Evolutionary conservation across 2,113 vertebrate species (phyloP).

Genomic region (Eolophus roseicapilla): DNA sequence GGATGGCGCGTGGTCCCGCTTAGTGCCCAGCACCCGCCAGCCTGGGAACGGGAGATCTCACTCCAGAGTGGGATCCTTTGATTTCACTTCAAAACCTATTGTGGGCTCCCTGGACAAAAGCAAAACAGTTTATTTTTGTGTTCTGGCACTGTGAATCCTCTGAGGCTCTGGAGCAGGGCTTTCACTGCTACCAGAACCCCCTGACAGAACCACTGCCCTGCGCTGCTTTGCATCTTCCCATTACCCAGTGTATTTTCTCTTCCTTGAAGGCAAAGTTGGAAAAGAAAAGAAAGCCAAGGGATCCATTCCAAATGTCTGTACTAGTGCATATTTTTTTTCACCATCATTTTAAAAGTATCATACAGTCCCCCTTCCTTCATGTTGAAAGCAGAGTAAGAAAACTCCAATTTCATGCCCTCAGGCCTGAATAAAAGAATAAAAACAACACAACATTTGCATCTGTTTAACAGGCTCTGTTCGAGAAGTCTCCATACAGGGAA

Average conservation of each 20-base stretch:
- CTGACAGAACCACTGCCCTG: background rate
- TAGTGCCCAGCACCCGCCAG: background rate
- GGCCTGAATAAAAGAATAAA: conserved; percentile 76
- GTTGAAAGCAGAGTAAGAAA: conserved; percentile 70
- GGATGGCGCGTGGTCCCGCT: background rate
- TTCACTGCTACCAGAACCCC: background rate
- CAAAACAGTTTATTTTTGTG: conserved; percentile 13
- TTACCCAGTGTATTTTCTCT: conserved; percentile 30
- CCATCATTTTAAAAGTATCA: conserved; percentile 59
- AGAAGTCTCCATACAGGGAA: conserved; percentile 53
- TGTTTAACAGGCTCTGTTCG: conserved; percentile 72
- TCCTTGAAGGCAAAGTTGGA: conserved; percentile 2
- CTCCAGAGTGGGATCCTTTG: background rate
- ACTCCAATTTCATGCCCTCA: conserved; percentile 73
- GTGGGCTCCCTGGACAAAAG: background rate
- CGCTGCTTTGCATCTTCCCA: background rate
- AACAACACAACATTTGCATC: conserved; percentile 80
- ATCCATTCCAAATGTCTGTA: conserved; percentile 9
- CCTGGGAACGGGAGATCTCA: background rate
- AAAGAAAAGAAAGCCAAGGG: conserved; percentile 13
- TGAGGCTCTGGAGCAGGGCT: background rate
- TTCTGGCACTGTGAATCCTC: background rate
- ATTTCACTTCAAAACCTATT: background rate
- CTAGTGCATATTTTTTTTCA: conserved; percentile 45
- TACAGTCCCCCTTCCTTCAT: conserved; percentile 66